These are phyloP conservation scores for Glaucopsyche alexis DNA, from an alignment of 2,888 invertebrate genomes.

Conservation along the genomic window DNA sequence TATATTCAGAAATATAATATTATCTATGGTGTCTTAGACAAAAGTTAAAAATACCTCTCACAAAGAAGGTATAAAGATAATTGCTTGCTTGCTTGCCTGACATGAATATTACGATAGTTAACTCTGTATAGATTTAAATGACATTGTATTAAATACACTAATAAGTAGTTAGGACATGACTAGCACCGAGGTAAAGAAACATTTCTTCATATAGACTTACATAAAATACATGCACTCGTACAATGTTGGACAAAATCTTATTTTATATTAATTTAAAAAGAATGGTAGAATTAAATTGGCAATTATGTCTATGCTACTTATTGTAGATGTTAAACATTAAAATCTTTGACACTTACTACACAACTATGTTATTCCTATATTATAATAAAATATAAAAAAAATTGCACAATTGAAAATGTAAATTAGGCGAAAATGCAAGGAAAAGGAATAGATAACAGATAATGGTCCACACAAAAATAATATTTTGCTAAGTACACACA, in stretches of 20 bases:
- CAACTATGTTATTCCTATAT: conserved; percentile 18
- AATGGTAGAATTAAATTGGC: conserved; percentile 22
- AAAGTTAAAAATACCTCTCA: background rate
- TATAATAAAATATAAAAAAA: conserved; percentile 21
- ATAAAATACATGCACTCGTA: conserved; percentile 14
- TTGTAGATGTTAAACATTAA: conserved; percentile 3
- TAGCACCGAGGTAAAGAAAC: conserved; percentile 47
- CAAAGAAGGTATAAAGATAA: too few relatives aligned
- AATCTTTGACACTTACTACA: conserved; percentile 26
- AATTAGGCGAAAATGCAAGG: conserved; percentile 27
- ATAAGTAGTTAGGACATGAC: conserved; percentile 43
- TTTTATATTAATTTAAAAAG: background rate
- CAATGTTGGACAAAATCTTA: conserved; percentile 25
- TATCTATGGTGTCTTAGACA: conserved; percentile 28
- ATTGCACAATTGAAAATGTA: conserved; percentile 4
- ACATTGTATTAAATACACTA: conserved; percentile 14
- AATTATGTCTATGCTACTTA: background rate
- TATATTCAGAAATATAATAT: conserved; percentile 34
- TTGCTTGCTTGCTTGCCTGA: too few relatives aligned
- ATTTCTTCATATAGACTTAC: conserved; percentile 22
- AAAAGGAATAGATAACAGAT: conserved; percentile 23
- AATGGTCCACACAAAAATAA: conserved; percentile 4
- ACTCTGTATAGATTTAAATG: background rate
- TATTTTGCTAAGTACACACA: background rate
- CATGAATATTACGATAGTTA: background rate